These are phyloP conservation scores for Philonicus albiceps DNA, from an alignment of 2,888 invertebrate genomes.

Conservation along the genomic window DNA sequence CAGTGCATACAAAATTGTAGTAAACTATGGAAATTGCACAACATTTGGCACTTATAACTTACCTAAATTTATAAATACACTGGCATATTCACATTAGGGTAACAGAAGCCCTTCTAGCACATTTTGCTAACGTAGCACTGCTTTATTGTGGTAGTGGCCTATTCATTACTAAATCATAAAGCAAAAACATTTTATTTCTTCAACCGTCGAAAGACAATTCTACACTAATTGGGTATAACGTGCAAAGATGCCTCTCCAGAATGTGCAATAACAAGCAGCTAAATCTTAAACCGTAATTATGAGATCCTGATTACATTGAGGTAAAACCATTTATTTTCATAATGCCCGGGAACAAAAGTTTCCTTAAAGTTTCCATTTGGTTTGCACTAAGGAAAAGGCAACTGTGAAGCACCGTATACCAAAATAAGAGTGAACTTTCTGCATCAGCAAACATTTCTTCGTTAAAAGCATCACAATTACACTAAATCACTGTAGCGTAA, in stretches of 20 bases:
- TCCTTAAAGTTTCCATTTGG: neutral
- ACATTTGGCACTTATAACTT: neutral
- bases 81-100: neutral
- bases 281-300: neutral
- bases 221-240: neutral
- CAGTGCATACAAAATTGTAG: neutral
- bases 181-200: neutral
- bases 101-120: neutral
- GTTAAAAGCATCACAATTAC: neutral
- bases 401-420: neutral
- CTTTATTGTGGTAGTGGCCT: neutral
- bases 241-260: neutral
- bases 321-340: neutral
- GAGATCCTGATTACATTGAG: neutral
- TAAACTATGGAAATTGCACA: neutral
- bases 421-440: neutral
- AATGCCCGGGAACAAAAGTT: neutral
- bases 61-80: neutral
- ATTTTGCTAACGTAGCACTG: neutral
- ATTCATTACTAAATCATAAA: neutral
- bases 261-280: neutral
- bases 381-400: neutral
- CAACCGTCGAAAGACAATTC: neutral
- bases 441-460: neutral
- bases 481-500: constrained; percentile 10